Conservation (phyloP, 2,113 vertebrate genomes). For the Panthera uncia region DNA sequence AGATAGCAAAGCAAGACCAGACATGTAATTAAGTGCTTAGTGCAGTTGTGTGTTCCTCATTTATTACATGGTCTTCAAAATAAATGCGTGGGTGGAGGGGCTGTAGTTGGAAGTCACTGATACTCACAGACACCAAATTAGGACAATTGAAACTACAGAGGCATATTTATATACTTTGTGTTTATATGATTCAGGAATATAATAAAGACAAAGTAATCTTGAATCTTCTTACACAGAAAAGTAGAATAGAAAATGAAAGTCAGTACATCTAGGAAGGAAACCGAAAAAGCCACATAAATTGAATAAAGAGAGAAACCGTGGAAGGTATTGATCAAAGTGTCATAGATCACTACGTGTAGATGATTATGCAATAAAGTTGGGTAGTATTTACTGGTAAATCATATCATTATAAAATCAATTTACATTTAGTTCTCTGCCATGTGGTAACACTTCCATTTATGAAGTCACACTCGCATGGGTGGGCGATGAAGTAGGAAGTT, state of each 20-base stretch:
- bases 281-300: background rate
- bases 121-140: background rate
- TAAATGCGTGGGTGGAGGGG: constrained; percentile 21
- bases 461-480: background rate
- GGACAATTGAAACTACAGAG: background rate
- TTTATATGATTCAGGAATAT: background rate
- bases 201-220: constrained; percentile 39
- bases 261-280: background rate
- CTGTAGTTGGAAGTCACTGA: background rate
- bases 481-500: background rate
- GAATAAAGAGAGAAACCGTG: background rate
- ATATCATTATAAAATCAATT: constrained; percentile 42
- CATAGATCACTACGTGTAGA: background rate
- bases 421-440: background rate
- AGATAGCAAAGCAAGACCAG: constrained; percentile 29
- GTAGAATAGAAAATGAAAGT: constrained; percentile 27
- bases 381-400: background rate
- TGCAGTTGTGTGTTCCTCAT: constrained; percentile 43
- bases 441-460: background rate
- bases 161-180: background rate
- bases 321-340: constrained; percentile 24
- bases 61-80: constrained; percentile 22
- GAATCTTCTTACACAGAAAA: constrained; percentile 17
- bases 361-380: background rate
- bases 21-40: constrained; percentile 10